Evolutionary conservation across 2,888 invertebrate species (phyloP).

Genomic region (Branchipolynoe longqiensis): DNA sequence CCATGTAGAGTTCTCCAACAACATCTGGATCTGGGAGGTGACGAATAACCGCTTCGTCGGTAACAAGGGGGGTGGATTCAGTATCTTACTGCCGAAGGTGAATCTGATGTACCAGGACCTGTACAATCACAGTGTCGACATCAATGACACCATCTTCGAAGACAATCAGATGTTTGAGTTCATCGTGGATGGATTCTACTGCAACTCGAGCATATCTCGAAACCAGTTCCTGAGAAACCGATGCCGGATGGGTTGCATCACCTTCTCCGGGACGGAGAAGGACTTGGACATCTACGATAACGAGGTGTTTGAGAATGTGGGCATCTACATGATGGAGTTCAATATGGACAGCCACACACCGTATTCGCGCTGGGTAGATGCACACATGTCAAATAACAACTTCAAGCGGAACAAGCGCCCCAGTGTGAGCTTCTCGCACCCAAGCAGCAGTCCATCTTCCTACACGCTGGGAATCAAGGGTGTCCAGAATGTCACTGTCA

Average conservation of each 20-base stretch:
- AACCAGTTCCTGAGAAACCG: slow-evolving; percentile 92
- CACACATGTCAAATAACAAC: slow-evolving; percentile 70
- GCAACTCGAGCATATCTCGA: slow-evolving; percentile 91
- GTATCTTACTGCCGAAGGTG: slow-evolving; percentile 94
- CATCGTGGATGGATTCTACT: slow-evolving; percentile 95
- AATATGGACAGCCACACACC: slow-evolving; percentile 95
- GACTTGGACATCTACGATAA: slow-evolving; percentile 92
- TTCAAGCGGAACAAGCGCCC: slow-evolving; percentile 71
- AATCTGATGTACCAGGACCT: slow-evolving; percentile 67
- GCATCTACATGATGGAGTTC: slow-evolving; percentile 92
- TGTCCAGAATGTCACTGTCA: slow-evolving; percentile 95
- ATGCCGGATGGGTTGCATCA: slow-evolving; percentile 85
- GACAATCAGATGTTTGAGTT: slow-evolving; percentile 92
- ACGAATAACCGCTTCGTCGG: slow-evolving; percentile 93
- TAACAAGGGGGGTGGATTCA: slow-evolving; percentile 93
- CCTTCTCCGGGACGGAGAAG: slow-evolving; percentile 95
- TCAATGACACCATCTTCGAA: slow-evolving; percentile 93
- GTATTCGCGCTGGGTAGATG: slow-evolving; percentile 84
- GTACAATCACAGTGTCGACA: slow-evolving; percentile 88
- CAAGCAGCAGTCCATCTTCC: slow-evolving; percentile 74
- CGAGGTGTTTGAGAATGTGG: slow-evolving; percentile 89
- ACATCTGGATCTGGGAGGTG: slow-evolving; percentile 96
- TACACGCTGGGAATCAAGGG: slow-evolving; percentile 96
- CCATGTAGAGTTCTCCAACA: slow-evolving; percentile 95
- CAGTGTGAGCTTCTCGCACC: background rate